These are phyloP conservation scores for Aphelinus atriplicis DNA, from an alignment of 1,140 invertebrate species.

Conservation along the genomic window DNA sequence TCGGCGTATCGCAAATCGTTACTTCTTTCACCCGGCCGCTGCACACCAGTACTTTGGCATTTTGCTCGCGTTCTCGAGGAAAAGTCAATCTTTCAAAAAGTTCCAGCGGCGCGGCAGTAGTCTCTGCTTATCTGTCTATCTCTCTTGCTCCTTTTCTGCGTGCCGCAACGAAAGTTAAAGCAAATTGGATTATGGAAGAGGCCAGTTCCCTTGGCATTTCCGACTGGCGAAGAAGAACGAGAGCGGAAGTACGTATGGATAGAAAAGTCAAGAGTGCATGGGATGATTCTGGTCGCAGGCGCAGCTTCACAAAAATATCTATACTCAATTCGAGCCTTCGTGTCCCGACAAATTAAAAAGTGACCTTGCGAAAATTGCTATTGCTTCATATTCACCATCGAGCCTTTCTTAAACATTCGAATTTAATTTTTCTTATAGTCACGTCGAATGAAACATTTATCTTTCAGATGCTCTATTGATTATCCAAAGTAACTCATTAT, in stretches of 20 bases:
- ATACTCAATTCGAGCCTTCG: too few relatives aligned
- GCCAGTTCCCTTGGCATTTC: slow-evolving; percentile 46
- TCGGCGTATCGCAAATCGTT: slow-evolving; percentile 17
- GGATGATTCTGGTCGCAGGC: background rate
- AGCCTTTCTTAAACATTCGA: background rate
- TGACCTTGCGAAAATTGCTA: too few relatives aligned
- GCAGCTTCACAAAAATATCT: too few relatives aligned
- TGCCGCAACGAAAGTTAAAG: slow-evolving; percentile 50
- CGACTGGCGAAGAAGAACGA: slow-evolving; percentile 21
- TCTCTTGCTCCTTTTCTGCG: slow-evolving; percentile 7
- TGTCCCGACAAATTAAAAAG: too few relatives aligned
- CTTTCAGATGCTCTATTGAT: too few relatives aligned
- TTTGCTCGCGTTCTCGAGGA: slow-evolving; percentile 2
- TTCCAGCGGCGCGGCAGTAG: slow-evolving; percentile 38
- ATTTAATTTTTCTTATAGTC: background rate
- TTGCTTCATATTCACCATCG: too few relatives aligned
- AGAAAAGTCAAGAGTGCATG: slow-evolving; percentile 3
- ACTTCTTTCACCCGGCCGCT: background rate
- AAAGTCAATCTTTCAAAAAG: slow-evolving; percentile 60
- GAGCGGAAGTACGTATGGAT: slow-evolving; percentile 5
- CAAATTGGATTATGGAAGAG: slow-evolving; percentile 59
- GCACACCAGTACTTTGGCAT: background rate
- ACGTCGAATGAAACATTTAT: background rate
- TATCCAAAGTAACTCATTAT: too few relatives aligned
- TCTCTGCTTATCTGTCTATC: background rate